Percentiles rank a stretch among this genome's conserved stretches.
Conservation (phyloP, 2,888 invertebrate genomes). For the Venusia cambrica region DNA sequence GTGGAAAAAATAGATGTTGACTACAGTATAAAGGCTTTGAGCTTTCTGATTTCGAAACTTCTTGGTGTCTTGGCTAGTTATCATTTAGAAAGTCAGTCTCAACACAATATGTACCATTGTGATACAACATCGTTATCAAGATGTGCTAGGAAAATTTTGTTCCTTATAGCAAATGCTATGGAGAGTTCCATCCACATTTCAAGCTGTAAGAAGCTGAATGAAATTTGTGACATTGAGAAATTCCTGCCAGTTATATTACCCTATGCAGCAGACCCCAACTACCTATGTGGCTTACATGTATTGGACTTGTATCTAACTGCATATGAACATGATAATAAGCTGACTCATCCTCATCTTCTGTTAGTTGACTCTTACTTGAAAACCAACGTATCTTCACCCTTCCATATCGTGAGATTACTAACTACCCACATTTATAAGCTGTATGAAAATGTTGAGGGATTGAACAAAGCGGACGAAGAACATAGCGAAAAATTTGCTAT, state of each 20-base stretch:
- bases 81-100: slow-evolving; percentile 50
- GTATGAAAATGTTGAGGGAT: slow-evolving; percentile 80
- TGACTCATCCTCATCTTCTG: slow-evolving; percentile 62
- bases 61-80: slow-evolving; percentile 49
- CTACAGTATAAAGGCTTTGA: slow-evolving; percentile 48
- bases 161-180: slow-evolving; percentile 79
- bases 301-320: slow-evolving; percentile 78
- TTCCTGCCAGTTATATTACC: slow-evolving; percentile 68
- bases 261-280: slow-evolving; percentile 65
- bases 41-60: slow-evolving; percentile 54
- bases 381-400: slow-evolving; percentile 84
- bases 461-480: slow-evolving; percentile 57
- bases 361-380: slow-evolving; percentile 78
- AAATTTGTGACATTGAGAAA: slow-evolving; percentile 64
- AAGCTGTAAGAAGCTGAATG: slow-evolving; percentile 65
- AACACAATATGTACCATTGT: slow-evolving; percentile 51
- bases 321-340: slow-evolving; percentile 66
- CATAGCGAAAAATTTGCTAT: slow-evolving; percentile 77
- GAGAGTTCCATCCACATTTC: slow-evolving; percentile 82
- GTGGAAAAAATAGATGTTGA: slow-evolving; percentile 66
- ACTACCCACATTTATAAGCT: slow-evolving; percentile 87
- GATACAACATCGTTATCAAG: slow-evolving; percentile 51
- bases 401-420: slow-evolving; percentile 84
- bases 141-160: slow-evolving; percentile 68
- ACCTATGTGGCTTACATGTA: slow-evolving; percentile 71